These are phyloP conservation scores for Anabas testudineus DNA, from an alignment of 2,797 vertebrate genomes.

Conservation along the genomic window DNA sequence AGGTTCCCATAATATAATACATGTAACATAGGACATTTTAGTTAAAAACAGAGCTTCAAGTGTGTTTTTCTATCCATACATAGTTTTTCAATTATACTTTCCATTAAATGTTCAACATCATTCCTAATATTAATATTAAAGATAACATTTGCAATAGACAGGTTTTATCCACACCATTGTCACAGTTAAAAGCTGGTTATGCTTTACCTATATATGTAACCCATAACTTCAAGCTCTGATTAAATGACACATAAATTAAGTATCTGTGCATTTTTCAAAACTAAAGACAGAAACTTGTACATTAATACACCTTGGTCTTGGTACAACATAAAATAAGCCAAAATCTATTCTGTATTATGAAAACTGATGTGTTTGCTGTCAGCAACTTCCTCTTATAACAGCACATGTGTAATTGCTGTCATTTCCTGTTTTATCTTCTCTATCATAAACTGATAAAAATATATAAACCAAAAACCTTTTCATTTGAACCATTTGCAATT, in stretches of 20 bases:
- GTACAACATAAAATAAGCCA: not conserved
- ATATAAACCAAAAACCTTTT: not conserved
- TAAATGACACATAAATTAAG: not conserved
- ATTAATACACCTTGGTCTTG: not conserved
- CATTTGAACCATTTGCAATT: not conserved
- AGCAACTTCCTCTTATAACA: constrained; percentile 16
- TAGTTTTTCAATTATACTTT: not conserved
- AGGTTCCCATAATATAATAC: too few species aligned
- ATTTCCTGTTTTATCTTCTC: not conserved
- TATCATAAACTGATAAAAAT: not conserved
- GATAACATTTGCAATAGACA: not conserved
- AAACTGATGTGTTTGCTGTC: not conserved
- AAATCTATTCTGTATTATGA: not conserved
- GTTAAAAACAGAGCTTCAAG: too few species aligned
- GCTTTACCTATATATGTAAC: too few species aligned
- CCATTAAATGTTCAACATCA: not conserved
- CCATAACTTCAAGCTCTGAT: not conserved
- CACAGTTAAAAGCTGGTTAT: too few species aligned
- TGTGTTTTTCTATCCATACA: not conserved
- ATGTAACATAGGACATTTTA: too few species aligned
- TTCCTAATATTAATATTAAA: not conserved
- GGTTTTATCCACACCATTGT: not conserved
- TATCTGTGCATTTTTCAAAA: not conserved
- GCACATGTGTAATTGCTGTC: too few species aligned
- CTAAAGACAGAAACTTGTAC: not conserved